phyloP scores from a whole-genome alignment of 2,113 vertebrate species.

The Oncorhynchus gorbuscha region DNA sequence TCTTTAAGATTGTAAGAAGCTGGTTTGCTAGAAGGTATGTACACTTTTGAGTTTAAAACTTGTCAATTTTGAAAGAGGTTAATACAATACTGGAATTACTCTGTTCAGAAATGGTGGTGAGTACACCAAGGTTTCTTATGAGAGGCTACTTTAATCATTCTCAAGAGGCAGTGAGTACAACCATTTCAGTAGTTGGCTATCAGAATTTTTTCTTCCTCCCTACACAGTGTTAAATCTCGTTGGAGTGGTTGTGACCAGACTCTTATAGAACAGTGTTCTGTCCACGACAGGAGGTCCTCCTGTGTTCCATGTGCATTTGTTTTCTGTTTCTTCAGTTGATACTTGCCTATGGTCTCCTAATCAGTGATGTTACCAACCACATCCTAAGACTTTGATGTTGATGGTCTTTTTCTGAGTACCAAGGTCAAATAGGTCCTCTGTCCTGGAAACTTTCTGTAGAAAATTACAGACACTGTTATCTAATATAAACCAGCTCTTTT shows the following conservation, averaged over 20 bases:
- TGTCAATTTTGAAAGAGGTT: too few relatives aligned
- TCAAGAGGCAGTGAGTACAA: not conserved
- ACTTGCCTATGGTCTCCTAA: not conserved
- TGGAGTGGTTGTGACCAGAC: too few relatives aligned
- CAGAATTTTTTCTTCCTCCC: too few relatives aligned
- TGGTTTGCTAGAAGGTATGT: not conserved
- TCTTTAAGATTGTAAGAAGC: too few relatives aligned
- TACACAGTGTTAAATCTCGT: too few relatives aligned
- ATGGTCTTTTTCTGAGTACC: not conserved
- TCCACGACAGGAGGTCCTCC: too few relatives aligned
- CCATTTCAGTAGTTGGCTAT: too few relatives aligned
- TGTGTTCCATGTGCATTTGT: too few relatives aligned
- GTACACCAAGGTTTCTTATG: not conserved
- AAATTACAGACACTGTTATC: not conserved
- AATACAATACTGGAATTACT: not conserved
- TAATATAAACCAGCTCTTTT: not conserved
- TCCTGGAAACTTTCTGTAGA: not conserved
- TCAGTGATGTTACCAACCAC: conserved; percentile 5
- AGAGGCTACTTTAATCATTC: not conserved
- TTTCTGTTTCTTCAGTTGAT: not conserved
- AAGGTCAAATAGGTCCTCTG: not conserved
- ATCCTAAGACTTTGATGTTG: not conserved
- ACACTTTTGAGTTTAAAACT: not conserved
- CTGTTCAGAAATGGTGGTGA: not conserved
- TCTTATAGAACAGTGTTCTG: too few relatives aligned